Percentiles rank a stretch among this genome's conserved stretches.
These are phyloP conservation scores for Mythimna pallens DNA, from an alignment of 2,888 invertebrate genomes.

Conservation along the genomic window DNA sequence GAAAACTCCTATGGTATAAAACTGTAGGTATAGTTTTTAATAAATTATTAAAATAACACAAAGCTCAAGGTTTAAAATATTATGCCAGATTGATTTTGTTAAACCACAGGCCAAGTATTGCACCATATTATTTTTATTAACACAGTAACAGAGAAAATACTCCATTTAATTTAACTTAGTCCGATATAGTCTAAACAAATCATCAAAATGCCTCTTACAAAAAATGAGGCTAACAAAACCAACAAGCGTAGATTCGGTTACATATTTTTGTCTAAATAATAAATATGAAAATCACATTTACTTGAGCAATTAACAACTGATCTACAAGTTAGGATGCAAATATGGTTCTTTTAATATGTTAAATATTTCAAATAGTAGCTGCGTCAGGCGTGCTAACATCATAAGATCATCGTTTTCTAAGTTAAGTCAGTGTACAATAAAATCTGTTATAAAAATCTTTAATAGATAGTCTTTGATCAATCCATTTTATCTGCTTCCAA, in stretches of 20 bases:
- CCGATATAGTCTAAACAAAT: constrained; percentile 1
- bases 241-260: constrained; percentile 22
- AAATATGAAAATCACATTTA: constrained; percentile 47
- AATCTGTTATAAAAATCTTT: constrained; percentile 36
- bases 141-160: neutral
- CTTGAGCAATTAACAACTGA: constrained; percentile 58
- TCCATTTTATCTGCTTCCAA: constrained; percentile 13
- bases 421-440: constrained; percentile 26
- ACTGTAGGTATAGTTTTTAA: neutral
- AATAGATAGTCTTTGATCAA: constrained; percentile 18
- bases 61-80: neutral
- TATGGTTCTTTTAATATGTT: neutral
- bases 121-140: constrained; percentile 8
- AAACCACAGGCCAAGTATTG: constrained; percentile 13
- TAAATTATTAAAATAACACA: neutral
- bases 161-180: constrained; percentile 1
- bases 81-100: neutral
- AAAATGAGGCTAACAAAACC: constrained; percentile 6
- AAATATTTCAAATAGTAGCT: constrained; percentile 21
- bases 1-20: constrained; percentile 5
- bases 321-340: constrained; percentile 26
- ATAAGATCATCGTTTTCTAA: constrained; percentile 26
- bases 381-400: constrained; percentile 41
- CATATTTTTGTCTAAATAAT: constrained; percentile 31
- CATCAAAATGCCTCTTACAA: constrained; percentile 2